phyloP scores from a whole-genome alignment of 2,888 invertebrate genomes.

The Xylota segnis region DNA sequence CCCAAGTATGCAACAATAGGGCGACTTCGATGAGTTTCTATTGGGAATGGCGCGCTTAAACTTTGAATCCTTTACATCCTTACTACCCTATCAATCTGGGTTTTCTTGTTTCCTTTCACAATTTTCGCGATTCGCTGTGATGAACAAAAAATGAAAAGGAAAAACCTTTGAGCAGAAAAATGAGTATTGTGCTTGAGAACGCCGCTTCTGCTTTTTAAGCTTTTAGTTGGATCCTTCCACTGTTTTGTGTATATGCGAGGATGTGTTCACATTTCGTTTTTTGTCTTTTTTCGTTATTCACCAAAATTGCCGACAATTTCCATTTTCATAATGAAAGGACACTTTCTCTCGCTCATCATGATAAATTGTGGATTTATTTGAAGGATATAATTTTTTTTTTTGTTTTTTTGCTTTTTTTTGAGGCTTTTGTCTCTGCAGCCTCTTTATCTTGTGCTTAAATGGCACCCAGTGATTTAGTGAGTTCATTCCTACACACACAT shows the following conservation, averaged over 20 bases:
- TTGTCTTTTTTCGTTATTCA: conserved; percentile 8
- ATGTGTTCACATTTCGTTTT: conserved; percentile 9
- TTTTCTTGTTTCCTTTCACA: not conserved
- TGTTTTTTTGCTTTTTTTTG: conserved; percentile 4
- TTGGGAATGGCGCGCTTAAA: not conserved
- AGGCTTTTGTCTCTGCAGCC: conserved; percentile 58
- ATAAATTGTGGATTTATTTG: conserved; percentile 70
- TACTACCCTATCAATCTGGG: not conserved
- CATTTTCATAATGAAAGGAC: conserved; percentile 54
- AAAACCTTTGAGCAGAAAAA: not conserved
- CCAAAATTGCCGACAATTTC: conserved; percentile 49
- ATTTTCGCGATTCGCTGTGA: not conserved
- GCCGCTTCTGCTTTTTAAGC: conserved; percentile 21
- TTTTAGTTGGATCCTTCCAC: conserved; percentile 24
- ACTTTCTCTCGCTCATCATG: conserved; percentile 52
- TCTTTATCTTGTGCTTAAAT: conserved; percentile 67
- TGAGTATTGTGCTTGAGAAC: conserved; percentile 18
- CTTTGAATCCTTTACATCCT: not conserved
- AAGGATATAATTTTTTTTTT: conserved; percentile 35
- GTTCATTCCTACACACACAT: conserved; percentile 33
- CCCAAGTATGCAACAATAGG: not conserved
- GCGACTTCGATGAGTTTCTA: not conserved
- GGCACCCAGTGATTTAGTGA: conserved; percentile 67
- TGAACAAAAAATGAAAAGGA: not conserved
- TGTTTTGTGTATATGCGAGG: not conserved